These are phyloP conservation scores for Vulpes ferrilata DNA, from an alignment of 2,113 vertebrate genomes.

Conservation along the genomic window DNA sequence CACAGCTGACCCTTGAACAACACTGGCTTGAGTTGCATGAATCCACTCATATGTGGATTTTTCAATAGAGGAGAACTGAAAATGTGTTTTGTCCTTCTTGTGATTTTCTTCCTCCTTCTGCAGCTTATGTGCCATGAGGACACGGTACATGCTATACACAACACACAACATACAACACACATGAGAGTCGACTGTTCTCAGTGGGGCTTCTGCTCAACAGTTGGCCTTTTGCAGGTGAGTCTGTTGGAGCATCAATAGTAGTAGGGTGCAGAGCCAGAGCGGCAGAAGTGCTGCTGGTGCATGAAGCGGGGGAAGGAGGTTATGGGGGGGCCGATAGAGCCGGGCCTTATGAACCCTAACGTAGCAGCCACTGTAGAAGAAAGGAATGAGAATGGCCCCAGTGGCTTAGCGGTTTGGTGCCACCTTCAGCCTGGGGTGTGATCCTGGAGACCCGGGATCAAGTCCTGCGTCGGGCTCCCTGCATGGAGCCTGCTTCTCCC, in stretches of 20 bases:
- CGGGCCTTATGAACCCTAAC: not conserved
- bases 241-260: too few relatives aligned
- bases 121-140: accelerated
- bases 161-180: not conserved
- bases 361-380: not conserved
- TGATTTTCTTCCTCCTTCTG: not conserved
- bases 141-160: accelerated
- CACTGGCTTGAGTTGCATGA: not conserved
- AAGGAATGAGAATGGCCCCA: too few relatives aligned
- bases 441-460: too few relatives aligned
- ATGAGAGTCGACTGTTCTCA: not conserved
- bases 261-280: too few relatives aligned
- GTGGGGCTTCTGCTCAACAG: too few relatives aligned
- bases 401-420: too few relatives aligned
- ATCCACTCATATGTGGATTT: not conserved
- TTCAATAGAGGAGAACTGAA: not conserved
- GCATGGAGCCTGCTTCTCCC: too few relatives aligned
- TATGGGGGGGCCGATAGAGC: not conserved
- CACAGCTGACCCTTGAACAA: not conserved
- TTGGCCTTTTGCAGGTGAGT: too few relatives aligned
- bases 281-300: too few relatives aligned
- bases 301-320: too few relatives aligned
- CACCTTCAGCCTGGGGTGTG: too few relatives aligned
- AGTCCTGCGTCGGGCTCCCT: too few relatives aligned
- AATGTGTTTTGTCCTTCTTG: not conserved